A percentile compares a stretch with the other conserved stretches of the same genome.
These are phyloP conservation scores for Sinocyclocheilus rhinocerous DNA, from an alignment of 2,113 vertebrate species.

Conservation along the genomic window DNA sequence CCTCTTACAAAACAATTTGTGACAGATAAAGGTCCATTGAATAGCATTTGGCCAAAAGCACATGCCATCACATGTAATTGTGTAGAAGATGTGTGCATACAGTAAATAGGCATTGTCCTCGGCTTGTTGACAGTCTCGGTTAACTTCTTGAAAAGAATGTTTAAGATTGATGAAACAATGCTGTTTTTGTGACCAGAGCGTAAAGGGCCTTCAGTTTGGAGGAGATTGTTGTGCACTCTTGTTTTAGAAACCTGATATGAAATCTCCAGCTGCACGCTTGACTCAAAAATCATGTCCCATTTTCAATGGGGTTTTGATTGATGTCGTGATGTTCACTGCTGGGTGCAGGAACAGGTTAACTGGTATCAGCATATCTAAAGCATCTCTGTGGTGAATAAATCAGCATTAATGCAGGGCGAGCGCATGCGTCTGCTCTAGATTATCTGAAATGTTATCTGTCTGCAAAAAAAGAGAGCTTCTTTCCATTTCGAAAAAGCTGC, in stretches of 20 bases:
- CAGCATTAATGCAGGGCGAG: conserved; percentile 23
- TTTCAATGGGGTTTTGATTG: not conserved
- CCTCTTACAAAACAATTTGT: conserved; percentile 24
- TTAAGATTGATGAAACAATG: conserved; percentile 17
- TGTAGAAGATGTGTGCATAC: not conserved
- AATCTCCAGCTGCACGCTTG: not conserved
- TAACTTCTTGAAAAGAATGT: not conserved
- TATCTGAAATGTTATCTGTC: not conserved
- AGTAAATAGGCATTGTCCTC: conserved; percentile 36
- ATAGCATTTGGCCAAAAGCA: conserved; percentile 9
- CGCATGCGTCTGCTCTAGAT: conserved; percentile 5
- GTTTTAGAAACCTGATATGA: not conserved
- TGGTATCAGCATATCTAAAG: conserved; percentile 22
- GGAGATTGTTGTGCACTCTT: conserved; percentile 17
- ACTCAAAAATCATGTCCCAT: not conserved
- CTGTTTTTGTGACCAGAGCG: not conserved
- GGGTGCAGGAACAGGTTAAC: conserved; percentile 29
- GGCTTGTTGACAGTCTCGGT: conserved; percentile 27
- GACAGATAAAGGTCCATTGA: conserved; percentile 24
- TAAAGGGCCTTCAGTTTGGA: not conserved
- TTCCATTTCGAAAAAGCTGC: conserved; percentile 1
- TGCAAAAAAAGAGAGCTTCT: not conserved
- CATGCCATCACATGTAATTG: conserved; percentile 8
- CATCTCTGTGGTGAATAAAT: conserved; percentile 33
- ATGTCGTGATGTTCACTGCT: not conserved